These are phyloP conservation scores for Augochlora pura DNA, from an alignment of 1,140 invertebrate genomes.

Conservation along the genomic window DNA sequence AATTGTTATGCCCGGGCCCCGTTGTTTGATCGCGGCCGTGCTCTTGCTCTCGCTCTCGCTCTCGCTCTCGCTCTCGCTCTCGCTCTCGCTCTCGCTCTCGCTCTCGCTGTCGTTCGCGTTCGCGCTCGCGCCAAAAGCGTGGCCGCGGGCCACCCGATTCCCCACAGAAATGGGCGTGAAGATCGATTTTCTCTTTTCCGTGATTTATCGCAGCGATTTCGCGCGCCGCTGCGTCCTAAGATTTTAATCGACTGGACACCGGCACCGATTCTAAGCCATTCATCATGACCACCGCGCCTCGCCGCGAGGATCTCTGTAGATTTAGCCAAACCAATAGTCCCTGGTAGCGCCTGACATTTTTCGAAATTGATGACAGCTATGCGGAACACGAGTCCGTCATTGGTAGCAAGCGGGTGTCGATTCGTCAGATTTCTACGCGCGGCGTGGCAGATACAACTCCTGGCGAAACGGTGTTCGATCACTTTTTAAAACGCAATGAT, in stretches of 20 bases:
- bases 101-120: too few relatives aligned
- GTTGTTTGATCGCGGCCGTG: constrained; percentile 64
- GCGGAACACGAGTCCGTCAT: too few relatives aligned
- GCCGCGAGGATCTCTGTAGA: background rate
- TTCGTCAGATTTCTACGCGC: too few relatives aligned
- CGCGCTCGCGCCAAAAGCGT: constrained; percentile 60
- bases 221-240: constrained; percentile 25
- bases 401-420: too few relatives aligned
- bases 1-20: constrained; percentile 64
- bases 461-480: too few relatives aligned
- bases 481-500: too few relatives aligned
- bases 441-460: too few relatives aligned
- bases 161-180: constrained; percentile 38
- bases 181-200: constrained; percentile 46
- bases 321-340: background rate
- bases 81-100: too few relatives aligned
- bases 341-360: too few relatives aligned
- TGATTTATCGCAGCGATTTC: constrained; percentile 51
- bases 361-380: too few relatives aligned
- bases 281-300: constrained; percentile 19
- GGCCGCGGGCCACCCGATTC: constrained; percentile 45
- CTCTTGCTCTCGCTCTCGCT: too few relatives aligned
- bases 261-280: constrained; percentile 29
- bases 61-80: too few relatives aligned
- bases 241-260: constrained; percentile 46